Conservation (phyloP, 2,113 vertebrate genomes). For the Seriola rivoliana region DNA sequence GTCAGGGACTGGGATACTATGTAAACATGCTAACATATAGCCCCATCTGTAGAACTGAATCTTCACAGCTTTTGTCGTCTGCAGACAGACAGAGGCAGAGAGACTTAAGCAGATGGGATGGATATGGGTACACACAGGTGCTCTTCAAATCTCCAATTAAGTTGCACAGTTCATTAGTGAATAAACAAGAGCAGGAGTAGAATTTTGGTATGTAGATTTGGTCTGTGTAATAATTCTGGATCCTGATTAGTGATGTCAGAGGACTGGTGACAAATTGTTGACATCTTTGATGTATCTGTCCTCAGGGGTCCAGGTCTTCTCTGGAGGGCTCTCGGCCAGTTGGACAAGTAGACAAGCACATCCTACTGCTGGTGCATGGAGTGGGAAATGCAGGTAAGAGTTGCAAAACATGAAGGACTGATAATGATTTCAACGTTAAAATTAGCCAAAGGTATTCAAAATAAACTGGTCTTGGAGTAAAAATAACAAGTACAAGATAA, state of each 20-base stretch:
- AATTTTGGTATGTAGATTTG: neutral
- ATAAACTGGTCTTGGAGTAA: neutral
- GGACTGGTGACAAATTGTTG: neutral
- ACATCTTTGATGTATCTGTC: neutral
- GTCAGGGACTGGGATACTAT: too few species aligned
- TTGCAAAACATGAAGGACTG: too few species aligned
- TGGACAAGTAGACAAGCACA: conserved; percentile 96
- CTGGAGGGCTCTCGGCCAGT: conserved; percentile 91
- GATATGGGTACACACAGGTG: too few species aligned
- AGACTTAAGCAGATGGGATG: too few species aligned
- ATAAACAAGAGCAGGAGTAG: too few species aligned
- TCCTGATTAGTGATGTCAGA: neutral
- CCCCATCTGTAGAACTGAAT: too few species aligned
- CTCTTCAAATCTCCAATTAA: too few species aligned
- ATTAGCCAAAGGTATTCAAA: neutral
- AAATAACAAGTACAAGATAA: neutral
- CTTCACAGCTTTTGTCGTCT: too few species aligned
- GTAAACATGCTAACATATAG: too few species aligned
- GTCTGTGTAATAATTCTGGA: neutral
- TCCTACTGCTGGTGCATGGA: conserved; percentile 95
- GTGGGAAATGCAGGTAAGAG: conserved; percentile 92
- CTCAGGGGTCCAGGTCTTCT: conserved; percentile 88
- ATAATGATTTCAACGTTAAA: too few species aligned
- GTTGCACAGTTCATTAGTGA: too few species aligned
- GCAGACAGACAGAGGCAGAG: too few species aligned